Percentiles rank a stretch among this genome's conserved stretches.
Conservation (phyloP, 2,888 invertebrate genomes). For the Lucinisca nassula region DNA sequence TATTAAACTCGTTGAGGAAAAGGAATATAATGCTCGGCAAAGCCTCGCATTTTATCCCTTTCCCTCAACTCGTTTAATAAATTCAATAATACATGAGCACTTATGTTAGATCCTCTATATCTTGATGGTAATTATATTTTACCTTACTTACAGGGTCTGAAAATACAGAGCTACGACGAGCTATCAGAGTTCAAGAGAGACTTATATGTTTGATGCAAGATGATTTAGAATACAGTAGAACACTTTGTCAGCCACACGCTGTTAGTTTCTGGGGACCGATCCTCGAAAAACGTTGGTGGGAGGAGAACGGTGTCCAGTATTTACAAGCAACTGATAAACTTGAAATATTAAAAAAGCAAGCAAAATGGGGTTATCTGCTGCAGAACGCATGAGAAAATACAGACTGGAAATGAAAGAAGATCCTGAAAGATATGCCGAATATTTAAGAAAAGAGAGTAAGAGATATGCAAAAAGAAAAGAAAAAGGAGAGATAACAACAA, state of each 20-base stretch:
- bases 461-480: not conserved
- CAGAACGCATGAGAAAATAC: not conserved
- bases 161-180: too few species aligned
- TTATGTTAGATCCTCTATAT: too few species aligned
- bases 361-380: constrained; percentile 1
- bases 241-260: not conserved
- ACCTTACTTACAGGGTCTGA: too few species aligned
- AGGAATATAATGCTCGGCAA: too few species aligned
- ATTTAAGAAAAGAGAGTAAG: not conserved
- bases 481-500: not conserved
- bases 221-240: not conserved
- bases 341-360: not conserved
- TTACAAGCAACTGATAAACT: not conserved
- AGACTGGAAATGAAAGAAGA: not conserved
- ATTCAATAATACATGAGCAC: too few species aligned
- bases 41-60: too few species aligned
- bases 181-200: not conserved
- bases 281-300: not conserved
- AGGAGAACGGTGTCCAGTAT: not conserved
- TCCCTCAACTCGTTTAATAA: too few species aligned
- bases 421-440: not conserved
- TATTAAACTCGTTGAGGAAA: too few species aligned
- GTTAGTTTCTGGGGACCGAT: not conserved
- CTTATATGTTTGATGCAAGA: not conserved
- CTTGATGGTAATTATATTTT: too few species aligned